Evolutionary conservation across 1,140 invertebrate genomes (phyloP), one percentile per base, ranked within the genome.

Genomic region (Heliconius eleuchia): DNA sequence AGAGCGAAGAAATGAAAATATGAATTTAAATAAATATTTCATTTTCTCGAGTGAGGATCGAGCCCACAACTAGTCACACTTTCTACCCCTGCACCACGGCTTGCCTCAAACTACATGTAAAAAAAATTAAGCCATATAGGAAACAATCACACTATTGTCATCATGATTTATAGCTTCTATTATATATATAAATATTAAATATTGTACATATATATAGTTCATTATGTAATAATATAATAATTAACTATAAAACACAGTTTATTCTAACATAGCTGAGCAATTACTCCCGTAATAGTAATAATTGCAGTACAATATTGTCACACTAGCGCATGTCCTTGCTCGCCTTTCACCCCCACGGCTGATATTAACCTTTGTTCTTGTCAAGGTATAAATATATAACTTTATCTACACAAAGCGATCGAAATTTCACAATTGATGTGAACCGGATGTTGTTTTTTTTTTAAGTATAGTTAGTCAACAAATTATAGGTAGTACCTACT

Each of bases 321-420:
- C 82, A 74, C 74, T 57, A 80, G 66, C 52, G 74, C 71, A 76
- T 72, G 82, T 83, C 82, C 82, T 83, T 83, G 82, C 76, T 79
- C 79, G 82, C 82, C 82, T 83, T 83, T 83, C 82, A 83, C 79
- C 76, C 70, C 76, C 70, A 80, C 81, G 37, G 52, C 78, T 75
- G 76, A 71, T 77, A 80, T 77, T 80, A 80, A 80, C 79, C 79
- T 80, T 80, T 77, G 79, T 80, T 76, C 75, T 73, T 77, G 60
- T 60, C 74, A 76, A 76, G 30, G 60, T 42, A 39, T 70, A 18
- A 46, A 46, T 46, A 37, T 76, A 39, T 50, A 66, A 66, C 27
- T 30, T 52, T 52, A 52, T 74, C 74, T 2, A 37, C 30, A 50
- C 34, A 34, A n/a, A 37, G n/a, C 57, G 30, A 60, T 66, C 74